Base-by-base conservation (phyloP, 2,797 vertebrate genomes). In the Phrynocephalus vlangalii region DNA sequence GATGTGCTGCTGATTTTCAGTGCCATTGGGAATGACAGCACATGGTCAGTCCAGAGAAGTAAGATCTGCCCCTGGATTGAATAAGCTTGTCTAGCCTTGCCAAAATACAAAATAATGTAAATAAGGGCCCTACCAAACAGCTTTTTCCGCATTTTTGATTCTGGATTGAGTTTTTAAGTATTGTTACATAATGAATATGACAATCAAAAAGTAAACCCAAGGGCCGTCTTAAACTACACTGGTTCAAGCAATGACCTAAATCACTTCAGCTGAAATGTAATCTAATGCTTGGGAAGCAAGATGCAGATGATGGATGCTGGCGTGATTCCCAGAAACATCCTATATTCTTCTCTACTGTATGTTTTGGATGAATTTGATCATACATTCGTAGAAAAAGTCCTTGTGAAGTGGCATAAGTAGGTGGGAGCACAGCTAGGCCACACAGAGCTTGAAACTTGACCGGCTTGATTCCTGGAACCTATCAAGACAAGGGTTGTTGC, bases 281-380 rank as follows among this genome's bases (percentile, higher is more conserved):
- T 79, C 48, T 71, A 86, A 79, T 56, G n/a, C 76, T 38, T 60
- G 76, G 66, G 50, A 86, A 79, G 48, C 22, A 79, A 86, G 30
- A 71, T 16, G 9, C 66, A 68, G 66, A 86, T 56, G 70, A 56
- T 20, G 56, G 77, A 44, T 60, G 3, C 16, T 71, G 30, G 67
- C 77, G 71, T 38, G 50, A 16, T 79, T 79, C 63, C 84, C 75
- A 85, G 84, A 85, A 68, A 78, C 68, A 70, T 52, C 20, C 48
- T 56, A 71, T 79, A 76, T 84, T 76, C 70, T 28, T 30, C 30
- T 63, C 24, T 60, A 50, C 28, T n/a, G 6, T 33, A 75, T 52
- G 18, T 76, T 67, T 68, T 15, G 20, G n/a, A 83, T 83, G 16
- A 72, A 48, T 72, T 60, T 84, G 82, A 52, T 30, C n/a, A 33